Evolutionary conservation across 2,888 invertebrate species (phyloP), one percentile per base, ranked within the genome.

Genomic region (Xestia rhomboidea): DNA sequence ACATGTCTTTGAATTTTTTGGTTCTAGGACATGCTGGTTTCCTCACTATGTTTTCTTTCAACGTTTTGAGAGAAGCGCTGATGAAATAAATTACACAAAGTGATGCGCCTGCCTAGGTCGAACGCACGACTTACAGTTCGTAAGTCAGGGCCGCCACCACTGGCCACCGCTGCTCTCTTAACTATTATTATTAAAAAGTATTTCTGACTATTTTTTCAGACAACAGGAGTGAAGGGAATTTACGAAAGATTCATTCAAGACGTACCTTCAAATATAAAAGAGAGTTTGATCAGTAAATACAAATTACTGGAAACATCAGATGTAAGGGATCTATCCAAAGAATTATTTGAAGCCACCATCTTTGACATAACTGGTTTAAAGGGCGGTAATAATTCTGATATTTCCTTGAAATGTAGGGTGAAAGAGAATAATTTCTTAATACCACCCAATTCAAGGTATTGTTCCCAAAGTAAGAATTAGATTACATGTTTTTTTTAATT

Each of bases 371-470:
- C 15, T 3, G 93, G 93, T 2, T 72, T 94, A 1, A 92, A 89
- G 64, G 98, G 98, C 49, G 97, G 97, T 13, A 98, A 98, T 90
- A 93, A 94, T 70, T 96, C 95, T 11, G 92, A 96, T 10, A 87
- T 89, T 57, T 93, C 97, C 70, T 92, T 97, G 38, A 93, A 97
- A 88, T 97, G 97, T 85, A 90, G 89, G 77, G 90, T 97, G 11
- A 92, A 95, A 57, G 89, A 93, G 38, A 93, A 96, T 27, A 90
- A 92, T 74, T 98, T 97, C 93, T 91, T 98, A 34, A 97, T 98
- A 89, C 99, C 98, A 38, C 93, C 96, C 76, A 95, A 97, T 66
- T 97, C 97, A 83, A 95, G 94, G 93, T 98, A 98, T 83, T 77
- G 76, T 79, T 63, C 46, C 34, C 63, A 62, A 73, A 76, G 83